Percentiles rank a stretch among this genome's conserved stretches.
Evolutionary conservation across 2,797 vertebrate genomes (phyloP).

Genomic region (Tamandua tetradactyla): DNA sequence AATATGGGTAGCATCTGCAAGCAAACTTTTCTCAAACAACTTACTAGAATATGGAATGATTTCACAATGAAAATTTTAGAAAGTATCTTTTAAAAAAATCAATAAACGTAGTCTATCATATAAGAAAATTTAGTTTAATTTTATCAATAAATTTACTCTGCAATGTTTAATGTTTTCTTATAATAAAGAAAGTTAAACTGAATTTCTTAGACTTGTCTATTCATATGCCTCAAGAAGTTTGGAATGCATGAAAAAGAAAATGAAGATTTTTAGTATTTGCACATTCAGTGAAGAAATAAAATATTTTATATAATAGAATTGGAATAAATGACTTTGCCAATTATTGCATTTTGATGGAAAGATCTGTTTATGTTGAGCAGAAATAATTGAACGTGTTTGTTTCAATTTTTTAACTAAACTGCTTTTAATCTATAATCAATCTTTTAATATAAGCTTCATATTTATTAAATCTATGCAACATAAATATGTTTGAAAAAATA

Average conservation of each 20-base stretch:
- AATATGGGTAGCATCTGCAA: not conserved
- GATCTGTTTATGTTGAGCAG: not conserved
- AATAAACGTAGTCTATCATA: not conserved
- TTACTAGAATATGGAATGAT: not conserved
- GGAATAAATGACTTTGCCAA: not conserved
- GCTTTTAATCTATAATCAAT: not conserved
- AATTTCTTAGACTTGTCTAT: not conserved
- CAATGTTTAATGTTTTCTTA: not conserved
- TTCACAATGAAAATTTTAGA: not conserved
- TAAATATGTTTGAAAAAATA: constrained; percentile 14
- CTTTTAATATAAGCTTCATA: constrained; percentile 3
- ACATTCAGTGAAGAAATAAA: not conserved
- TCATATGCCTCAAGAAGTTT: not conserved
- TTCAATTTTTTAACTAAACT: constrained; percentile 45
- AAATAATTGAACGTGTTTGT: not conserved
- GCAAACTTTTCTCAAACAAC: not conserved
- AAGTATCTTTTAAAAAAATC: not conserved
- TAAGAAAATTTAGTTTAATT: not conserved
- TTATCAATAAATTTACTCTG: not conserved
- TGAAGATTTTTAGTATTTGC: not conserved
- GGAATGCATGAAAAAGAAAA: not conserved
- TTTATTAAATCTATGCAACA: not conserved
- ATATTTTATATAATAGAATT: constrained; percentile 19
- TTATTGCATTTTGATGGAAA: constrained; percentile 17
- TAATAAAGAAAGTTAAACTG: not conserved